Percentiles rank a stretch among this genome's conserved stretches.
Evolutionary conservation across 2,113 vertebrate genomes (phyloP).

Genomic region (Camarhynchus parvulus): DNA sequence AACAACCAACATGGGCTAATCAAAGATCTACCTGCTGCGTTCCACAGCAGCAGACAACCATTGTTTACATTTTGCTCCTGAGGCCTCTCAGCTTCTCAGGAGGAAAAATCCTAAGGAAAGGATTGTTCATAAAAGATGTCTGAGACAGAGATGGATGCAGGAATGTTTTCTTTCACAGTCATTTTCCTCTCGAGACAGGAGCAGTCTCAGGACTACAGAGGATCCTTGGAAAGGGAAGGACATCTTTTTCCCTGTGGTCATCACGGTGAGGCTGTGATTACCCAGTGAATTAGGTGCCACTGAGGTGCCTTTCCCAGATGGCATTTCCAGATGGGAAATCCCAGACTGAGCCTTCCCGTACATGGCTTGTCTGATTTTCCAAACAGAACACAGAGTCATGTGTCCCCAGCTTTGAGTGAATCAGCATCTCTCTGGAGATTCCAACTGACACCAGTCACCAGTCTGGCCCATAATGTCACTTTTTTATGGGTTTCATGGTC

Average conservation of each 20-base stretch:
- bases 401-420: background rate
- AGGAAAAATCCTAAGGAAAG: too few relatives aligned
- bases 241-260: background rate
- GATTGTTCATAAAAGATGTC: too few relatives aligned
- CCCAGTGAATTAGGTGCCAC: background rate
- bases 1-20: too few relatives aligned
- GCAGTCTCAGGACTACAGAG: background rate
- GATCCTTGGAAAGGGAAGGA: background rate
- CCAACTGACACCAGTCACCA: background rate
- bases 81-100: too few relatives aligned
- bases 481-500: background rate
- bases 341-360: background rate
- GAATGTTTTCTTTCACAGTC: background rate
- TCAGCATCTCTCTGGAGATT: constrained; percentile 11
- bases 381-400: background rate
- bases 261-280: background rate
- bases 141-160: background rate
- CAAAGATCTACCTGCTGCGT: too few relatives aligned
- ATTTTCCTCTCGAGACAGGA: background rate
- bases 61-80: too few relatives aligned
- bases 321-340: constrained; percentile 20
- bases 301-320: background rate
- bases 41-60: too few relatives aligned
- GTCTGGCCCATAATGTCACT: background rate
- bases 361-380: background rate